Conservation (phyloP, 2,113 vertebrate species). For the Rhombomys opimus region DNA sequence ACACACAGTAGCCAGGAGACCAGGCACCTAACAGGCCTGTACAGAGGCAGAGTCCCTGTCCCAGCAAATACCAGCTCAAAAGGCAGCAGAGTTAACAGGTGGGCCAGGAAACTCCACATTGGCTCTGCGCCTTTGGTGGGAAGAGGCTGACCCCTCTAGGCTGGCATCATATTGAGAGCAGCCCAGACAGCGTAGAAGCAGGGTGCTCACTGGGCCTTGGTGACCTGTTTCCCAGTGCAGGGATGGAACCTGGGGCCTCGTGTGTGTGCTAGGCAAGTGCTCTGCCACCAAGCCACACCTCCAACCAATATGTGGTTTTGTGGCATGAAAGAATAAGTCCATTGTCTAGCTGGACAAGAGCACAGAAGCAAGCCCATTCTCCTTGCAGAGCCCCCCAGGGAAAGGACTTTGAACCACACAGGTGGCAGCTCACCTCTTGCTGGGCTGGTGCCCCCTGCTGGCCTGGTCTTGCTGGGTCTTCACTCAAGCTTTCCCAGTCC, state of each 20-base stretch:
- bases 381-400: background rate
- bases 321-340: too few species aligned
- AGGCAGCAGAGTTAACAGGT: background rate
- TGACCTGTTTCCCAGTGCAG: background rate
- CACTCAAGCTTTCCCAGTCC: background rate
- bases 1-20: background rate
- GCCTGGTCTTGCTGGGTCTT: background rate
- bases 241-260: background rate
- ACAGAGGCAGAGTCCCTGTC: background rate
- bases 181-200: background rate
- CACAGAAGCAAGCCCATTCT: background rate
- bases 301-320: background rate
- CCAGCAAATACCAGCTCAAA: background rate
- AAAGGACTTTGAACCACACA: background rate
- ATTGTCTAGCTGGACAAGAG: background rate
- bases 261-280: background rate
- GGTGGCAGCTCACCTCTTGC: too few species aligned
- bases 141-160: background rate
- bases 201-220: fast-evolving
- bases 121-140: fast-evolving
- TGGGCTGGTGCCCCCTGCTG: background rate
- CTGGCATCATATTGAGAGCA: too few species aligned
- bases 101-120: background rate
- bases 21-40: background rate
- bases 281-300: background rate